These are phyloP conservation scores for Uropsilus gracilis DNA, from an alignment of 2,113 vertebrate species.

Conservation along the genomic window DNA sequence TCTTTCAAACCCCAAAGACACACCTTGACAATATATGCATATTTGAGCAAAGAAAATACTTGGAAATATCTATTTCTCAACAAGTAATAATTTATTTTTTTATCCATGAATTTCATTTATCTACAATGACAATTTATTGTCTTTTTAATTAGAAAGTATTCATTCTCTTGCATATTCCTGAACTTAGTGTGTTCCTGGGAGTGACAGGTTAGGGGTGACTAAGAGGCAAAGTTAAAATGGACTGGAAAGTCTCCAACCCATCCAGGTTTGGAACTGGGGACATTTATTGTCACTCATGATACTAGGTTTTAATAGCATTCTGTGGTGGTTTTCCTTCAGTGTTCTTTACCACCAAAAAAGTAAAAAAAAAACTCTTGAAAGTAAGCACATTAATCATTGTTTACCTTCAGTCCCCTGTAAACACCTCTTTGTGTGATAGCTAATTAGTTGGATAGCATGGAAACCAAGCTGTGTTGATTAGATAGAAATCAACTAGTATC, in stretches of 20 bases:
- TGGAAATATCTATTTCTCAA: not conserved
- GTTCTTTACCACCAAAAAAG: not conserved
- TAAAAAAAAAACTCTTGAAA: not conserved
- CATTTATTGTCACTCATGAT: not conserved
- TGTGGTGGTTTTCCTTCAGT: not conserved
- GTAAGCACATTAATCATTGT: not conserved
- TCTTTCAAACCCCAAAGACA: not conserved
- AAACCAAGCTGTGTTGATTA: slow-evolving; percentile 1
- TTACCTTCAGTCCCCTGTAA: not conserved
- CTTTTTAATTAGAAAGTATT: slow-evolving; percentile 11
- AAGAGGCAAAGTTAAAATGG: not conserved
- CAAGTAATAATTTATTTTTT: not conserved
- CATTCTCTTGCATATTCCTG: not conserved
- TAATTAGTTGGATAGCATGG: not conserved
- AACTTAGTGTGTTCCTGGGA: not conserved
- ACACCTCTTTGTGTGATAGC: not conserved
- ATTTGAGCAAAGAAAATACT: not conserved
- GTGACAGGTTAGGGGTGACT: not conserved
- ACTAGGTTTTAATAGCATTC: not conserved
- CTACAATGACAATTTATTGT: not conserved
- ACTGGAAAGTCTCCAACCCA: not conserved
- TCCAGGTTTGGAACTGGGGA: not conserved
- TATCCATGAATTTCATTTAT: not conserved
- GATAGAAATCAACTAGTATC: not conserved
- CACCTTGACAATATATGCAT: not conserved